Evolutionary conservation across 53 echinoderm and acorn worm species (phyloP), one percentile per base, ranked within the genome.

Genomic region (Paracentrotus lividus): DNA sequence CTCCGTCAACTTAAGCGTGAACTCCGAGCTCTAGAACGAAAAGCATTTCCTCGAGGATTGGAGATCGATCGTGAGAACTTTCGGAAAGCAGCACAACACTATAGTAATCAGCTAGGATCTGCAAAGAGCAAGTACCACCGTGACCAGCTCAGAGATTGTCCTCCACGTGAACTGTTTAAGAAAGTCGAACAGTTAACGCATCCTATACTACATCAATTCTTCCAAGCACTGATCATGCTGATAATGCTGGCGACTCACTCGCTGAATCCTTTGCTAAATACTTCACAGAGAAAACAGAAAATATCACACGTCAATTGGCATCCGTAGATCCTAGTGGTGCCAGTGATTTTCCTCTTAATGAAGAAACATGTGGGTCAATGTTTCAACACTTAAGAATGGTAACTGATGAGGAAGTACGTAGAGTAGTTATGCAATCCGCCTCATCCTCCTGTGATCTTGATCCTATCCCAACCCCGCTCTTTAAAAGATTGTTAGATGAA

Each of bases 101-200:
- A 77, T 43, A 20, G 77, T 42, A 24, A 77, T 24, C 77, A 77
- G 77, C n/a, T n/a, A n/a, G n/a, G n/a, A n/a, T n/a, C n/a, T n/a
- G n/a, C n/a, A n/a, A n/a, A n/a, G n/a, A n/a, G n/a, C n/a, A n/a
- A n/a, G n/a, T n/a, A n/a, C n/a, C n/a, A n/a, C n/a, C n/a, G n/a
- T n/a, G n/a, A n/a, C n/a, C n/a, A n/a, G n/a, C 77, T 77, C 4
- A 43, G 44, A 77, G 44, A 43, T 2, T 77, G 77, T 29, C 42
- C 77, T 0, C 77, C 77, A 14, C 75, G 75, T 16, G 75, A 75
- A 75, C 75, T 75, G 4, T 75, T 75, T 4, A 75, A 75, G 42
- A 75, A 75, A 21, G 42, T 75, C 42, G 75, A 75, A 75, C 38
- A 40, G 15, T 75, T 75, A 38, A 75, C 75, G 42, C 75, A 16